Conservation (phyloP, 2,797 vertebrate species). For the Huso huso region DNA sequence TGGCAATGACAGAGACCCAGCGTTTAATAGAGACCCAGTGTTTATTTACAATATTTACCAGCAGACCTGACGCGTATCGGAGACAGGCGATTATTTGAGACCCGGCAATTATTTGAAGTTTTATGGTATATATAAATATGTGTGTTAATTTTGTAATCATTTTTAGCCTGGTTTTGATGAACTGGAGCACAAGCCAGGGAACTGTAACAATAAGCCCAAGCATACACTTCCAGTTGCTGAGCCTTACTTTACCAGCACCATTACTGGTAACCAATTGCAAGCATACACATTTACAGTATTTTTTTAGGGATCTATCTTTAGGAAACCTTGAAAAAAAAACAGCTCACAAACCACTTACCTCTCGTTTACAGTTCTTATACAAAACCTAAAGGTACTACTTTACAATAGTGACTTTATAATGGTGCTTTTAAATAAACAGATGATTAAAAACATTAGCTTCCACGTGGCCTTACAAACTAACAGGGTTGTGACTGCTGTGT, state of each 20-base stretch:
- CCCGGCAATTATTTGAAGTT: no score
- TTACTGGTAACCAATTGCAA: slow-evolving; percentile 44
- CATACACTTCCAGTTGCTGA: slow-evolving; percentile 59
- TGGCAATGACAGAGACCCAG: no score
- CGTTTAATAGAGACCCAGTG: no score
- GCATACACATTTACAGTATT: slow-evolving; percentile 72
- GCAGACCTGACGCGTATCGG: no score
- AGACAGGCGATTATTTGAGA: no score
- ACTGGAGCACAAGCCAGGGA: slow-evolving; percentile 38
- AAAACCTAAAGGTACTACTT: slow-evolving; percentile 97
- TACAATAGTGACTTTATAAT: slow-evolving; percentile 88
- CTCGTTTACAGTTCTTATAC: slow-evolving; percentile 97
- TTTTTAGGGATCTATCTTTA: slow-evolving; percentile 75
- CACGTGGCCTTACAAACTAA: slow-evolving; percentile 72
- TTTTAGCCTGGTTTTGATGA: slow-evolving; percentile 45
- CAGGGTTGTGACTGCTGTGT: slow-evolving; percentile 39
- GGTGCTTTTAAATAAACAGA: slow-evolving; percentile 81
- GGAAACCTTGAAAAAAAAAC: slow-evolving; percentile 70
- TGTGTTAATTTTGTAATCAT: slow-evolving; percentile 30
- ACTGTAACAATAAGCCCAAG: slow-evolving; percentile 26
- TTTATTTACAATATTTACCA: no score
- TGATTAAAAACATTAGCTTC: slow-evolving; percentile 79
- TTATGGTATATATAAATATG: slow-evolving; percentile 11
- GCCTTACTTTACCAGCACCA: slow-evolving; percentile 53
- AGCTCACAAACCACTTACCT: slow-evolving; percentile 85